phyloP scores from a whole-genome alignment of 2,888 invertebrate genomes.

The Pheosia tremula region DNA sequence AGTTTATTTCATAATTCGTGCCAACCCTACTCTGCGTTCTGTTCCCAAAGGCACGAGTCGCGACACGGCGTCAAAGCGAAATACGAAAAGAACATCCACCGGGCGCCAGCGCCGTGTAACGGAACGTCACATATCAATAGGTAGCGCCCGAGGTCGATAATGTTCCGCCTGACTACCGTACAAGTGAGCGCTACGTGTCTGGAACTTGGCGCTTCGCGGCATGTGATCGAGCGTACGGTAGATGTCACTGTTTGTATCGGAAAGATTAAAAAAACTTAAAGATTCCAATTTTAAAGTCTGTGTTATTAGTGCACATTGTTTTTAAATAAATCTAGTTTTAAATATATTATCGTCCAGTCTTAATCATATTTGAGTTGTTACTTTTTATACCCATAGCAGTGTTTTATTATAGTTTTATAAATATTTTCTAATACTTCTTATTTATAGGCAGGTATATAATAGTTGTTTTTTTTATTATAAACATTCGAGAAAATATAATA shows the following conservation, averaged over 20 bases:
- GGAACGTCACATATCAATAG: slow-evolving; percentile 25
- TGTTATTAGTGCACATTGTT: too few species aligned
- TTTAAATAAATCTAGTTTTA: too few species aligned
- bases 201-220: neutral
- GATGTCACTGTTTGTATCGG: neutral
- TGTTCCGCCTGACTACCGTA: slow-evolving; percentile 24
- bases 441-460: too few species aligned
- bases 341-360: too few species aligned
- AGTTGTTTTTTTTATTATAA: too few species aligned
- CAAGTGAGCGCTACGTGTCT: slow-evolving; percentile 9
- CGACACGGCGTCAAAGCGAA: slow-evolving; percentile 48
- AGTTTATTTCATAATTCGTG: slow-evolving; percentile 12
- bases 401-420: too few species aligned
- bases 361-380: too few species aligned
- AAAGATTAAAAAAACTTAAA: neutral
- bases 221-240: neutral
- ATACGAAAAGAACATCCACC: slow-evolving; percentile 48
- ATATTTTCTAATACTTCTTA: too few species aligned
- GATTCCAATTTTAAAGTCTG: too few species aligned
- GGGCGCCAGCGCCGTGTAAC: slow-evolving; percentile 16
- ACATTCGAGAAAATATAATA: too few species aligned
- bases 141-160: slow-evolving; percentile 26
- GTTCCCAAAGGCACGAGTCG: slow-evolving; percentile 42
- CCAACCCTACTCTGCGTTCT: slow-evolving; percentile 38
- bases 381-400: too few species aligned